Evolutionary conservation across 2,888 invertebrate species (phyloP).

Genomic region (Nephrocerus scutellatus): DNA sequence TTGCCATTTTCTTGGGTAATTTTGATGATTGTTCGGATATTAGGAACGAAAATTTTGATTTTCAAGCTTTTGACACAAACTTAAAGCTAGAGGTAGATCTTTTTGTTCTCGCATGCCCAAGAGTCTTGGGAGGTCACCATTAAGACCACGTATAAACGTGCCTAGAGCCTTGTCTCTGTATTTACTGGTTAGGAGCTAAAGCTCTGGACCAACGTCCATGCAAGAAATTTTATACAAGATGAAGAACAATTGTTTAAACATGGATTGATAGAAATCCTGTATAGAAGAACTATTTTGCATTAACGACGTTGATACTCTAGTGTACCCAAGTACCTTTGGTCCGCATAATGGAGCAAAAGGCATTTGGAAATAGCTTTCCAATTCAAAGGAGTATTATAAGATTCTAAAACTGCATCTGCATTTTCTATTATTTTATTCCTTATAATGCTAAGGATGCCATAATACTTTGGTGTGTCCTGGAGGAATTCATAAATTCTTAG

Average conservation of each 20-base stretch:
- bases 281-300: slow-evolving; percentile 1
- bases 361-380: no score
- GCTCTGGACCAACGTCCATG: slow-evolving; percentile 3
- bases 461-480: neutral
- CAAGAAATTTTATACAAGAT: slow-evolving; percentile 2
- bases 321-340: slow-evolving; percentile 5
- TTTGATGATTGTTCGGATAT: no score
- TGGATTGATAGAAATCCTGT: slow-evolving; percentile 4
- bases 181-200: neutral
- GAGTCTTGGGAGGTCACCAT: no score
- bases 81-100: slow-evolving; percentile 1
- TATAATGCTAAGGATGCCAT: no score
- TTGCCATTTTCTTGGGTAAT: no score
- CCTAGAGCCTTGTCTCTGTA: slow-evolving; percentile 11
- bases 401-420: no score
- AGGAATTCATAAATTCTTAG: neutral
- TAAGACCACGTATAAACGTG: slow-evolving; percentile 11
- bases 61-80: no score
- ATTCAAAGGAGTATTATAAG: no score
- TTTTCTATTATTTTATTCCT: no score
- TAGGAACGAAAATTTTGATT: no score
- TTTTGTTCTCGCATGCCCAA: slow-evolving; percentile 1
- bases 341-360: slow-evolving; percentile 12
- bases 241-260: slow-evolving; percentile 8
- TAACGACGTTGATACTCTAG: slow-evolving; percentile 9